phyloP scores from a whole-genome alignment of 2,113 vertebrate genomes.

The Acrocephalus kingi region DNA sequence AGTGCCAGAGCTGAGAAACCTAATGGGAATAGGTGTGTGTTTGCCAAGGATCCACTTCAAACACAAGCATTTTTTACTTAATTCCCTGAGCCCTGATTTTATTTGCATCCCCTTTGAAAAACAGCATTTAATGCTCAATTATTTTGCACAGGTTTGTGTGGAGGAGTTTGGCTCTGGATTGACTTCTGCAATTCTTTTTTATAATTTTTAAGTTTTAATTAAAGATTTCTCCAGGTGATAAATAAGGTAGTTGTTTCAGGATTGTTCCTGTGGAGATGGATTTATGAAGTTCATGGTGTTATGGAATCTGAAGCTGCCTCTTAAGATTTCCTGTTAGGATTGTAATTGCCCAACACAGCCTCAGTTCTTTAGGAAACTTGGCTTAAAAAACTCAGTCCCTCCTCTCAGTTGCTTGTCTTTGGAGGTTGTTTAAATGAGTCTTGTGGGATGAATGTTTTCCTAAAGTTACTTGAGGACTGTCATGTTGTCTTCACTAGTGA shows the following conservation, averaged over 20 bases:
- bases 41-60: background rate
- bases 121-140: background rate
- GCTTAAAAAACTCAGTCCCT: background rate
- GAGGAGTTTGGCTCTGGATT: background rate
- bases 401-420: background rate
- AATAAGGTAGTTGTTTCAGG: background rate
- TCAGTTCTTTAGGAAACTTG: background rate
- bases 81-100: background rate
- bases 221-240: background rate
- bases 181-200: background rate
- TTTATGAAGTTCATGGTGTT: background rate
- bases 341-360: background rate
- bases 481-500: background rate
- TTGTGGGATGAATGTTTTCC: background rate
- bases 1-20: background rate
- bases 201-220: background rate
- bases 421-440: background rate
- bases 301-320: rapidly evolving
- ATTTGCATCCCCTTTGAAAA: background rate
- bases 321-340: background rate
- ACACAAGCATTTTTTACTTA: background rate
- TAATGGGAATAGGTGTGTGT: rapidly evolving
- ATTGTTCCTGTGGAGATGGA: background rate
- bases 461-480: background rate
- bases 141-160: background rate